Conservation (phyloP, 2,113 vertebrate species). For the Pandion haliaetus region DNA sequence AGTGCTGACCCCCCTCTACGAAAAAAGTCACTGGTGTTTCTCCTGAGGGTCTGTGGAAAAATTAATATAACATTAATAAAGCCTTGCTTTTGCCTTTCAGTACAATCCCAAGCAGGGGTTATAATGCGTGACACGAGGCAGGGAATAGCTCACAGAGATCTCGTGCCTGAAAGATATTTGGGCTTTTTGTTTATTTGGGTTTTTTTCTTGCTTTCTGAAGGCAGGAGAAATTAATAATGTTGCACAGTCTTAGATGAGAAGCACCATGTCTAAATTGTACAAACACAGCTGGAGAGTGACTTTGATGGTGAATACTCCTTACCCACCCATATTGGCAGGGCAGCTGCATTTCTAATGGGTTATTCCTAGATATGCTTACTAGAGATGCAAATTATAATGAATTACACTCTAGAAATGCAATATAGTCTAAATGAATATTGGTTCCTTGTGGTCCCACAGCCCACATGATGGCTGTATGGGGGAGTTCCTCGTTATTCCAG, state of each 20-base stretch:
- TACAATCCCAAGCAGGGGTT: neutral
- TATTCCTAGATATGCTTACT: neutral
- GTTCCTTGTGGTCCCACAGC: neutral
- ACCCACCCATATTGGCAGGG: neutral
- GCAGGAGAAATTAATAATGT: neutral
- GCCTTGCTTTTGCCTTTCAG: neutral
- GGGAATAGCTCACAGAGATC: neutral
- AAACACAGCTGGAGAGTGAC: neutral
- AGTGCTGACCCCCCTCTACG: neutral
- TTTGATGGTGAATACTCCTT: neutral
- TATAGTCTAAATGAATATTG: neutral
- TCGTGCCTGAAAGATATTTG: neutral
- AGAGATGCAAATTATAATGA: neutral
- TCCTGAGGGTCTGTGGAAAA: constrained; percentile 22
- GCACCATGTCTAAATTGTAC: neutral
- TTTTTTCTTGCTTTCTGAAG: neutral
- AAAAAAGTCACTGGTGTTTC: neutral
- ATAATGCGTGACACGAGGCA: neutral
- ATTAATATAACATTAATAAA: neutral
- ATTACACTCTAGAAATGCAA: neutral
- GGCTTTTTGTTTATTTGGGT: neutral
- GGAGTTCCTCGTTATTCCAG: neutral
- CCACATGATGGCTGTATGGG: neutral
- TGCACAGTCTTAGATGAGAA: neutral
- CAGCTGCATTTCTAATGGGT: neutral